Evolutionary conservation across 1,140 invertebrate species (phyloP).

Genomic region (Neotoxoptera formosana): DNA sequence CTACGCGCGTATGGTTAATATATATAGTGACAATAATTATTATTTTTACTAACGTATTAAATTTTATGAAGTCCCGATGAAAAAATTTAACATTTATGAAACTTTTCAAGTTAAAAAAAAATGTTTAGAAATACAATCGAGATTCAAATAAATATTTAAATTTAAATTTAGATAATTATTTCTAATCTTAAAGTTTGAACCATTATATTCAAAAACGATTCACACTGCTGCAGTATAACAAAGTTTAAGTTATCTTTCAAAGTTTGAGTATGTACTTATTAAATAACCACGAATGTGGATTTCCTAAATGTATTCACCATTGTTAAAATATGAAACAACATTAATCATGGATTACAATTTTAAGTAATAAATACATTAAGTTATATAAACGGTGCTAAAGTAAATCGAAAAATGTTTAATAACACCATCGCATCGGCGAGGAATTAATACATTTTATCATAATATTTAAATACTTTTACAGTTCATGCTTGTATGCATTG

Average conservation of each 20-base stretch:
- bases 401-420: background rate
- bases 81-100: background rate
- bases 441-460: background rate
- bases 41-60: background rate
- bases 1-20: background rate
- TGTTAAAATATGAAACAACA: background rate
- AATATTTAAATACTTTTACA: background rate
- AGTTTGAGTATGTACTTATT: background rate
- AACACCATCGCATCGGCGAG: background rate
- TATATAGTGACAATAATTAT: background rate
- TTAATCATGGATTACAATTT: background rate
- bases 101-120: background rate
- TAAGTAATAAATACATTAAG: background rate
- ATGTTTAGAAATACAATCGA: background rate
- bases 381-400: background rate
- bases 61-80: background rate
- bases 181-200: background rate
- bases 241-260: background rate
- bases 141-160: background rate
- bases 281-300: background rate
- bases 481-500: background rate
- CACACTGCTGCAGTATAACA: background rate
- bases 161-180: constrained; percentile 12
- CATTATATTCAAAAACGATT: background rate
- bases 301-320: background rate